Base-by-base conservation (phyloP, 1,140 invertebrate genomes). In the Chymomyza costata region DNA sequence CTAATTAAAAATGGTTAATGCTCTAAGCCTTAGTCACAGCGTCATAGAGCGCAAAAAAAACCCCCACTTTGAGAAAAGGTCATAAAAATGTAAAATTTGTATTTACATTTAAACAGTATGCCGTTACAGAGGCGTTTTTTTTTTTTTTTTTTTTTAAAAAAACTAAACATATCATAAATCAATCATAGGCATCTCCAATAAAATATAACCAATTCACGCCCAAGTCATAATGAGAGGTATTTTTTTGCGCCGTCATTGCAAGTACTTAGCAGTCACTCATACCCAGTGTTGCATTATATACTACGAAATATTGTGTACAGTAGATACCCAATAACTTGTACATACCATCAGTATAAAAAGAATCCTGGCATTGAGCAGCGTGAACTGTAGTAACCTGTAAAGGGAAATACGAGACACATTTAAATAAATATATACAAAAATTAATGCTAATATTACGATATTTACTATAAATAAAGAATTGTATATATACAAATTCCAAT, bases 351-450 rank as follows among this genome's bases (percentile, higher is more conserved):
- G 70, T 83, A 76, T 65, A 68, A 80, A 65, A 83, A 71, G 65
- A 68, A 56, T 83, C 73, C 69, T 76, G 80, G 73, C 81, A 83
- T 71, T 83, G 81, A 54, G 68, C 73, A 80, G 81, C 74, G 63
- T 71, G 61, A 83, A 83, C 81, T 83, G 81, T 83, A 50, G 80
- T 83, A 83, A 83, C 81, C 81, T 83, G 74, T 30, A 83, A 83
- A 55, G 28, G 39, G n/a, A 30, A 41, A 34, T 14, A 31, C 18
- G 48, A 57, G 7, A 48, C 6, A 28, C 25, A 31, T 38, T 18
- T 35, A 21, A 32, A 31, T 25, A 34, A 16, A 56, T 63, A 18
- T 49, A 40, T 47, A 39, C 17, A 46, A 16, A 18, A 28, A 41
- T 41, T 45, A n/a, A 50, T 39, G 47, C 47, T 11, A 45, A 39